phyloP scores from a whole-genome alignment of 2,888 invertebrate species.

The Tricholauxania praeusta region DNA sequence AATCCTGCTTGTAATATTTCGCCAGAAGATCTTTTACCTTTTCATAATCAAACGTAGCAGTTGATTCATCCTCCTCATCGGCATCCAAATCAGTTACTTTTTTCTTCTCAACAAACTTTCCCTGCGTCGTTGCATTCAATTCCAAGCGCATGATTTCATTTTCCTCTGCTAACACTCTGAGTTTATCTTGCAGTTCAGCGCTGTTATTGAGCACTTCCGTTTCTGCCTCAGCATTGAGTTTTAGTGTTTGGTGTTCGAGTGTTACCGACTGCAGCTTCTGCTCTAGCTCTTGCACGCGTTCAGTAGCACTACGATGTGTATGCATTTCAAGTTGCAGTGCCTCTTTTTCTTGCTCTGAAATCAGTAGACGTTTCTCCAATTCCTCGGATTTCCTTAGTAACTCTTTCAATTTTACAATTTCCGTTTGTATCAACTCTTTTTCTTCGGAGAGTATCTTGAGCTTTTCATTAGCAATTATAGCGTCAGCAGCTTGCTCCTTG shows the following conservation, averaged over 20 bases:
- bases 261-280: constrained; percentile 56
- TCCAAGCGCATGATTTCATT: constrained; percentile 57
- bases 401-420: constrained; percentile 43
- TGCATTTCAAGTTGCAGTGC: constrained; percentile 58
- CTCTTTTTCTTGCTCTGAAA: constrained; percentile 60
- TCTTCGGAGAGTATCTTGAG: constrained; percentile 48
- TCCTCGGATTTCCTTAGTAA: constrained; percentile 44
- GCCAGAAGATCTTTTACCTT: constrained; percentile 55
- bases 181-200: constrained; percentile 56
- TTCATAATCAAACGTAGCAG: constrained; percentile 48
- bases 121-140: constrained; percentile 52
- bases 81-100: constrained; percentile 65
- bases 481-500: constrained; percentile 46
- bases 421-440: constrained; percentile 41
- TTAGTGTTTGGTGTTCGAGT: constrained; percentile 59
- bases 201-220: constrained; percentile 55
- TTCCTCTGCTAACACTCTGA: constrained; percentile 53
- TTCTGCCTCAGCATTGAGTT: constrained; percentile 58
- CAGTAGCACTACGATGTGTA: constrained; percentile 32
- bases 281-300: constrained; percentile 48
- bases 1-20: constrained; percentile 50
- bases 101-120: constrained; percentile 60
- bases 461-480: constrained; percentile 47
- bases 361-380: constrained; percentile 53
- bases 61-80: constrained; percentile 43